A percentile compares a stretch with the other conserved stretches of the same genome.
These are phyloP conservation scores for Adineta ricciae DNA, from an alignment of 2,888 invertebrate species.

Conservation along the genomic window DNA sequence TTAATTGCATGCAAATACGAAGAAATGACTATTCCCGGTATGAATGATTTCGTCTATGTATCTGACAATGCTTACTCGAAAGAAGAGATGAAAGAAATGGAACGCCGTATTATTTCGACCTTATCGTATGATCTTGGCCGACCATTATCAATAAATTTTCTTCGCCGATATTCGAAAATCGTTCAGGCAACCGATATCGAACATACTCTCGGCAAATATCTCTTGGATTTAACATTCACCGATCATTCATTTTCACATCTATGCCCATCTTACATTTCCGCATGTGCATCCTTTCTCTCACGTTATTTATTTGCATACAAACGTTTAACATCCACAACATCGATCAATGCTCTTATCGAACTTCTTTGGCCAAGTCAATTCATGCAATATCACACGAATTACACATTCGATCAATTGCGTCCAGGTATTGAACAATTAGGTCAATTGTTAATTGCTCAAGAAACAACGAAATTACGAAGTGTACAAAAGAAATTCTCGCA, in stretches of 20 bases:
- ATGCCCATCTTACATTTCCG: not conserved
- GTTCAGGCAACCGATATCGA: conserved; percentile 12
- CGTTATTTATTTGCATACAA: conserved; percentile 2
- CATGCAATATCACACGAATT: not conserved
- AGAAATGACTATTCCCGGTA: conserved; percentile 10
- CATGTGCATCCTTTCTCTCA: conserved; percentile 18
- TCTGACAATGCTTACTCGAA: conserved; percentile 8
- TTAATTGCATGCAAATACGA: conserved; percentile 1
- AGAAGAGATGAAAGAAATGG: conserved; percentile 21
- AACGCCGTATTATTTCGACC: not conserved
- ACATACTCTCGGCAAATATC: conserved; percentile 17
- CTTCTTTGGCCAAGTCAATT: not conserved
- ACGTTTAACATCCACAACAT: not conserved
- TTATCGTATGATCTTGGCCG: conserved; percentile 6
- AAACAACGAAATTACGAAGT: conserved; percentile 2
- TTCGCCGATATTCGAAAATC: conserved; percentile 5
- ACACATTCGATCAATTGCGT: not conserved
- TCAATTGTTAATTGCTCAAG: not conserved
- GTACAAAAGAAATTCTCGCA: conserved; percentile 4
- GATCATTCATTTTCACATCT: not conserved
- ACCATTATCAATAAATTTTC: not conserved
- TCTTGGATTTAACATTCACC: conserved; percentile 2
- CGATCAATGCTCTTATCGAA: not conserved
- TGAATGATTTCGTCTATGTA: conserved; percentile 20
- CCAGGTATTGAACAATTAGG: conserved; percentile 10